phyloP scores from a whole-genome alignment of 2,888 invertebrate species.

The Drosophila neoperkinsi region DNA sequence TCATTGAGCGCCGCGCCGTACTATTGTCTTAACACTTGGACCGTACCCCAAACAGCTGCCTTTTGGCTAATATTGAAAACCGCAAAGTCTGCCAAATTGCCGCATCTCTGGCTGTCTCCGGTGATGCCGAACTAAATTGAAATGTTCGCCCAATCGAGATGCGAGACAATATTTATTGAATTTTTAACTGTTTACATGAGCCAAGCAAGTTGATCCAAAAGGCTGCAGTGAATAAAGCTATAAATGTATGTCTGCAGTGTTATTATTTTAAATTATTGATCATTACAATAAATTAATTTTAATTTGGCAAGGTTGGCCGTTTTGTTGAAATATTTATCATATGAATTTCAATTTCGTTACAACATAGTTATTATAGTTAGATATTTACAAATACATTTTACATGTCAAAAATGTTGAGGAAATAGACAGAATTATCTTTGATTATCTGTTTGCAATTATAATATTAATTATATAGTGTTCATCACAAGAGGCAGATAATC shows the following conservation, averaged over 20 bases:
- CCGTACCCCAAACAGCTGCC: slow-evolving; percentile 50
- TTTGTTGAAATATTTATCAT: neutral
- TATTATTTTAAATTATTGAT: slow-evolving; percentile 13
- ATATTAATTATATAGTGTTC: neutral
- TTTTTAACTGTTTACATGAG: slow-evolving; percentile 26
- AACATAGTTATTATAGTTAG: neutral
- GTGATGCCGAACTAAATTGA: slow-evolving; percentile 44
- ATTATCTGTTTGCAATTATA: neutral
- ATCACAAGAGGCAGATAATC: too few relatives aligned
- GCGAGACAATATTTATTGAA: slow-evolving; percentile 31
- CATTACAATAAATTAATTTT: slow-evolving; percentile 8
- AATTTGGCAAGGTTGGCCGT: neutral
- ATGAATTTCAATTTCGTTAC: neutral
- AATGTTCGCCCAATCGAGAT: slow-evolving; percentile 37
- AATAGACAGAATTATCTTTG: neutral
- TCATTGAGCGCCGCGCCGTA: slow-evolving; percentile 76
- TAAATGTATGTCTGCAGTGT: neutral
- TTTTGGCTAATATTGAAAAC: slow-evolving; percentile 50
- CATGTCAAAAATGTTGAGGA: neutral
- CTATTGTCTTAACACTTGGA: slow-evolving; percentile 76
- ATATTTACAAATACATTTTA: neutral
- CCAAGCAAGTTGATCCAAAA: neutral
- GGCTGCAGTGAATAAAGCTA: neutral
- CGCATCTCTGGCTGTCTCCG: slow-evolving; percentile 22
- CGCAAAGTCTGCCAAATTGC: slow-evolving; percentile 61